Base-by-base conservation (phyloP, 1,140 invertebrate genomes). In the Heterodera schachtii region DNA sequence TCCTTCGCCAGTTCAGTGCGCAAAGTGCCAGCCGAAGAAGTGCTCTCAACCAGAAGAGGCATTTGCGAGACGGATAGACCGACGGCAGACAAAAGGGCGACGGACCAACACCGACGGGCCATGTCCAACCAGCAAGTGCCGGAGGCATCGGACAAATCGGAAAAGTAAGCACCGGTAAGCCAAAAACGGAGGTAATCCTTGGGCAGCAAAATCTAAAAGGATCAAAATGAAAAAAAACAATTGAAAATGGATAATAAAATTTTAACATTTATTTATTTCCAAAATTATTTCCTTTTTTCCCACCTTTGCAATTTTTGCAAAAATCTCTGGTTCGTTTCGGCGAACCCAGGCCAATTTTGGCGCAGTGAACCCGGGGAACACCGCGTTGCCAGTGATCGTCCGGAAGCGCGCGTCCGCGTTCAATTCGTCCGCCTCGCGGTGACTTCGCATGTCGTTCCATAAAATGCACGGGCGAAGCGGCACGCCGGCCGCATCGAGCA, bases 301-400 rank as follows among this genome's bases (percentile, higher is more conserved):
- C 13, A 80, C 79, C 16, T 66, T 83, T 11, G 41, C 74, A 21
- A 66, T 75, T 7, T n/a, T 11, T 46, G 64, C 16, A 76, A 83
- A 83, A n/a, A 84, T 44, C 70, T 83, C 67, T 7, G 82, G 82
- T 41, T 83, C 82, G 31, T 83, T 82, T 8, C 77, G 67, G 13
- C 43, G 44, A 6, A 83, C 52, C 82, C 82, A 83, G 9, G 69
- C 43, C 43, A 83, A 64, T 67, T 83, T 83, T 0, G 82, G 82
- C 21, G 82, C 80, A n/a, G 82, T 82, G 44, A 83, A 83, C 11
- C 82, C 82, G 46, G 82, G 82, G 46, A 83, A 77, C 41, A 69
- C 73, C 9, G 76, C 47, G 31, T 83, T 83, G 31, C 82, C 81
- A 49, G 82, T 81, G 31, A 83, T 83, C 21, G 52, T 47, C 44